Evolutionary conservation across 2,113 vertebrate genomes (phyloP), one percentile per base, ranked within the genome.

Genomic region (Dinomys branickii): DNA sequence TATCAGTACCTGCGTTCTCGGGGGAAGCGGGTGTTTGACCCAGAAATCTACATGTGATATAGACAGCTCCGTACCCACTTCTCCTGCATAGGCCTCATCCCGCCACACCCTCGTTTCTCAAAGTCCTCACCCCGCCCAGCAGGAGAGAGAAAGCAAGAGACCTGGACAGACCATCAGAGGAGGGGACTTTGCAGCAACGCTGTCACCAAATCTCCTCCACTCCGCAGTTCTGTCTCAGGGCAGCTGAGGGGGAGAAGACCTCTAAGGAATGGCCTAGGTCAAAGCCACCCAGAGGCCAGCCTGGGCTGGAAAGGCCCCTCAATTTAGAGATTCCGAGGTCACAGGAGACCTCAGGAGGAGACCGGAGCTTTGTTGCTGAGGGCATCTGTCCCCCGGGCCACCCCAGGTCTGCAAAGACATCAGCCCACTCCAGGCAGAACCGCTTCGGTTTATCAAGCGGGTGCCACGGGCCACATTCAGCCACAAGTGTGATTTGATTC

Each of bases 381-480:
- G 19, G 22, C 26, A 14, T 24, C 35, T 9, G 28, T 26, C 4
- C 20, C 41, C 0, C 0, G 0, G 71, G 81, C 44, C 35, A 58
- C n/a, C 26, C 59, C 13, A 1, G n/a, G 44, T 16, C 73, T 26
- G 1, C 30, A 26, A 35, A 65, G 61, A 24, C 0, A 3, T 30
- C 95, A 59, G 58, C 73, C 67, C 4, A 0, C 59, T 5, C 20
- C 77, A 2, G 19, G 41, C 24, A 26, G 63, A 20, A 28, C 14
- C 14, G 7, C 35, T 6, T 0, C 26, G 12, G 7, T 20, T 44
- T 67, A 75, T 47, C 9, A 1, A 33, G 0, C 2, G 30, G 16
- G 35, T 47, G 83, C 24, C 14, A 4, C 35, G 20, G 33, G 11
- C 30, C 12, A 20, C 11, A 0, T 28, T 38, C 52, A 63, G 19